These are phyloP conservation scores for Heliocidaris erythrogramma DNA, from an alignment of 35 echinoderm and acorn worm species.

Conservation along the genomic window DNA sequence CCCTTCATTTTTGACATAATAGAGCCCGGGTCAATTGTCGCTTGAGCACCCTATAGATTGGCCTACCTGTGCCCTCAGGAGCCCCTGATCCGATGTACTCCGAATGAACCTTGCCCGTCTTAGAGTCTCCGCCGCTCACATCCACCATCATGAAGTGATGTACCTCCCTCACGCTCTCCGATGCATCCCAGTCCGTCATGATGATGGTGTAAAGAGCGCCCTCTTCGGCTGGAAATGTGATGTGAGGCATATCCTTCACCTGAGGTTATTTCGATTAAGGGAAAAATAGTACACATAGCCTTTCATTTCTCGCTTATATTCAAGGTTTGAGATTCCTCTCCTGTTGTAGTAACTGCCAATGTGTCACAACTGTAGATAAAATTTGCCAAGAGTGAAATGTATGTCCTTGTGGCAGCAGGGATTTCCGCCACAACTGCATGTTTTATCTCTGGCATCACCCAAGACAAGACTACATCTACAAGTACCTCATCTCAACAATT, in stretches of 20 bases:
- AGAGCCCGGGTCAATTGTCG: no score
- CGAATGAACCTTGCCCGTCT: conserved; percentile 59
- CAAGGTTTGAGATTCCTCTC: not conserved
- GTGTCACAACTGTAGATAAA: no score
- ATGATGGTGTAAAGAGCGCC: conserved; percentile 88
- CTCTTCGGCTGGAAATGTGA: conserved; percentile 76
- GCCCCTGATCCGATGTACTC: conserved; percentile 82
- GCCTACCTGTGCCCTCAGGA: conserved; percentile 66
- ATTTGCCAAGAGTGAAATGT: no score
- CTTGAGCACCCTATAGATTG: not conserved
- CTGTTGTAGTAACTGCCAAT: not conserved
- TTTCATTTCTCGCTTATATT: not conserved
- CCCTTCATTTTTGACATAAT: no score
- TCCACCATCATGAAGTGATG: conserved; percentile 78
- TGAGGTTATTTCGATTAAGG: conserved; percentile 21
- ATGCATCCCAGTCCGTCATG: conserved; percentile 90
- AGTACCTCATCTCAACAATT: no score
- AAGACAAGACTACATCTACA: no score
- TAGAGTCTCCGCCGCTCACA: conserved; percentile 59
- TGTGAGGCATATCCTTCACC: conserved; percentile 77
- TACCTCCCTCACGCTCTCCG: conserved; percentile 56
- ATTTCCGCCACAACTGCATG: no score
- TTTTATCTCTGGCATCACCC: no score
- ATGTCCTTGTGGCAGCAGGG: no score
- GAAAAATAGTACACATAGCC: not conserved